These are phyloP conservation scores for Agrilus biguttatus DNA, from an alignment of 2,888 invertebrate species.

Conservation along the genomic window DNA sequence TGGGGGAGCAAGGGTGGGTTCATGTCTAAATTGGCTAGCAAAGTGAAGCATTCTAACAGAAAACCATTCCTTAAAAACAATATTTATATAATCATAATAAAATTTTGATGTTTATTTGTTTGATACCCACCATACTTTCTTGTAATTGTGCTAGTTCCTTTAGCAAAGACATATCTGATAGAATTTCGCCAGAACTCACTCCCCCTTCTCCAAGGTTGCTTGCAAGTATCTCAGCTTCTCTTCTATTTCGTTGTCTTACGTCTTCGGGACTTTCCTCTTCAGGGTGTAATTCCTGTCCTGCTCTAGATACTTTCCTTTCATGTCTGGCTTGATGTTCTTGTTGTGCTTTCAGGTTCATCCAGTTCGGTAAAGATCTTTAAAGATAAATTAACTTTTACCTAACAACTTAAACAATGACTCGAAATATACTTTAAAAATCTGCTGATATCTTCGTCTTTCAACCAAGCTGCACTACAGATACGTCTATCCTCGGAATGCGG, in stretches of 20 bases:
- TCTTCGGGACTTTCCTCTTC: conserved; percentile 70
- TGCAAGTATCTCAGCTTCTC: conserved; percentile 87
- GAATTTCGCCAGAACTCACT: conserved; percentile 70
- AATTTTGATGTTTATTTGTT: not conserved
- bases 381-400: not conserved
- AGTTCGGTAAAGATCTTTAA: conserved; percentile 61
- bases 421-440: conserved; percentile 65
- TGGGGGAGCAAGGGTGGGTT: conserved; percentile 29
- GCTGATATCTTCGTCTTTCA: conserved; percentile 90
- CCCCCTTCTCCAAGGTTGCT: conserved; percentile 77
- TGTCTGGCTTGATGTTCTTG: conserved; percentile 29
- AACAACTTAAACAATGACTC: not conserved
- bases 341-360: conserved; percentile 49
- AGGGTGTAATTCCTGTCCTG: conserved; percentile 37
- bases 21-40: conserved; percentile 39
- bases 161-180: conserved; percentile 69
- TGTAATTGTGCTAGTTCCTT: conserved; percentile 78
- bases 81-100: no score
- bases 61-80: conserved; percentile 56
- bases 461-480: conserved; percentile 75
- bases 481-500: conserved; percentile 63
- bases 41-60: conserved; percentile 48
- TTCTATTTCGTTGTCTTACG: conserved; percentile 60
- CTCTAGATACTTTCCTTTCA: conserved; percentile 23
- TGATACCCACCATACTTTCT: conserved; percentile 63